A percentile compares a stretch with the other conserved stretches of the same genome.
phyloP scores from a whole-genome alignment of 1,140 invertebrate species.

The Drosophila pseudoobscura region DNA sequence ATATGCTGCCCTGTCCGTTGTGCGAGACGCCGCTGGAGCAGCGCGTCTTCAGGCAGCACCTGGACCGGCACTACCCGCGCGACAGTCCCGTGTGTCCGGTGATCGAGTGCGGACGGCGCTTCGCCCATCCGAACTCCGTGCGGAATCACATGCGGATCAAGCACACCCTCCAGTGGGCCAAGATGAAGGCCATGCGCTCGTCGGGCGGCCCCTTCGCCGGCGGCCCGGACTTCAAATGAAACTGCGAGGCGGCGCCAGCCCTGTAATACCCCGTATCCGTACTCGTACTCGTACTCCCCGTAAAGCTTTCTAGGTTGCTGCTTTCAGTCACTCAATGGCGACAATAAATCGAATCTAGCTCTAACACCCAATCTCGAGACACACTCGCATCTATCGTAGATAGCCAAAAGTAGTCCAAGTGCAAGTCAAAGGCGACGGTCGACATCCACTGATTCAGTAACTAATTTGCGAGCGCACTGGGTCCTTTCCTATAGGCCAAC shows the following conservation, averaged over 20 bases:
- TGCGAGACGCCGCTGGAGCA: constrained; percentile 87
- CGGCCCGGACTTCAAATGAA: constrained; percentile 82
- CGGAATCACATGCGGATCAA: constrained; percentile 93
- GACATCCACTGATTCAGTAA: constrained; percentile 29
- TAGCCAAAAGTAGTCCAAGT: constrained; percentile 59
- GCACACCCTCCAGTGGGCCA: constrained; percentile 90
- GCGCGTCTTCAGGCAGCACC: constrained; percentile 88
- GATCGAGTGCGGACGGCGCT: constrained; percentile 88
- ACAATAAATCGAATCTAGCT: constrained; percentile 73
- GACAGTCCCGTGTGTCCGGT: constrained; percentile 92
- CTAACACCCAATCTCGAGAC: constrained; percentile 55
- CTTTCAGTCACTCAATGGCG: constrained; percentile 69
- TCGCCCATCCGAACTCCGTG: constrained; percentile 92
- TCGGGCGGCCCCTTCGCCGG: constrained; percentile 85
- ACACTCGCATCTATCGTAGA: constrained; percentile 75
- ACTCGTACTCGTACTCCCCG: constrained; percentile 46
- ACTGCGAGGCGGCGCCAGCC: constrained; percentile 62
- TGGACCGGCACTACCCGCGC: constrained; percentile 91
- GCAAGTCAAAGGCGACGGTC: constrained; percentile 5
- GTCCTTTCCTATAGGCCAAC: constrained; percentile 30
- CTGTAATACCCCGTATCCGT: constrained; percentile 35
- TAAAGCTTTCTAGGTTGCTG: constrained; percentile 71
- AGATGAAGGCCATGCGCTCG: constrained; percentile 92
- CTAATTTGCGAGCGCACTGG: constrained; percentile 42
- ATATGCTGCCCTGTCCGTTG: constrained; percentile 87